Conservation (phyloP, 2,113 vertebrate genomes). For the Antennarius striatus region DNA sequence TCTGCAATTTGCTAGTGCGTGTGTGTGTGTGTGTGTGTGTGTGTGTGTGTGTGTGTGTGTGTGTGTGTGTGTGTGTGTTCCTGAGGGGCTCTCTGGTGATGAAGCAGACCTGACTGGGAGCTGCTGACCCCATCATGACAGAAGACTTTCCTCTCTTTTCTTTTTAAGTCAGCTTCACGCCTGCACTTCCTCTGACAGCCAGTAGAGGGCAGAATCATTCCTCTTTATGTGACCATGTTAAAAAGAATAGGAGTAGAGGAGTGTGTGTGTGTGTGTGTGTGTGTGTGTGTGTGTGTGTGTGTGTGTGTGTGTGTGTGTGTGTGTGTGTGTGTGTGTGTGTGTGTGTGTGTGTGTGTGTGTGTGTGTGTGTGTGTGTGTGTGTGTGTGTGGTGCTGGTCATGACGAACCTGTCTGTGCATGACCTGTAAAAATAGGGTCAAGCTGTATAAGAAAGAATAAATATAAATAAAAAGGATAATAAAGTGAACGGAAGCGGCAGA, state of each 20-base stretch:
- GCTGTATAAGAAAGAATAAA: neutral
- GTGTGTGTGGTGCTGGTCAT: conserved; percentile 9
- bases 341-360: neutral
- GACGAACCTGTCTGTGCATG: conserved; percentile 2
- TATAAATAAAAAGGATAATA: conserved; percentile 5
- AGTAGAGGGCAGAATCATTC: conserved; percentile 84
- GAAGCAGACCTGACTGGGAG: conserved; percentile 59
- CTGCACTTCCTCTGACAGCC: conserved; percentile 72
- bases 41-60: conserved; percentile 2
- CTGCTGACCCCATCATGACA: conserved; percentile 76
- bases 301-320: neutral
- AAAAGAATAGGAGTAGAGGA: conserved; percentile 10
- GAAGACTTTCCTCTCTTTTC: conserved; percentile 53
- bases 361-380: neutral
- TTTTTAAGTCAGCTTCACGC: conserved; percentile 8
- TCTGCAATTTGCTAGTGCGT: conserved; percentile 8
- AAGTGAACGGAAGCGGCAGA: neutral
- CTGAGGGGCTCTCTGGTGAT: conserved; percentile 37
- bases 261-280: neutral
- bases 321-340: neutral
- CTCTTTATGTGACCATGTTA: conserved; percentile 15
- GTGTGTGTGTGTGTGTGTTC: conserved; percentile 33
- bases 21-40: conserved; percentile 21
- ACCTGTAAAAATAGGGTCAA: conserved; percentile 25
- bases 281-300: neutral